Conservation (phyloP, 2,888 invertebrate genomes). For the Caenorhabditis uteleia region DNA sequence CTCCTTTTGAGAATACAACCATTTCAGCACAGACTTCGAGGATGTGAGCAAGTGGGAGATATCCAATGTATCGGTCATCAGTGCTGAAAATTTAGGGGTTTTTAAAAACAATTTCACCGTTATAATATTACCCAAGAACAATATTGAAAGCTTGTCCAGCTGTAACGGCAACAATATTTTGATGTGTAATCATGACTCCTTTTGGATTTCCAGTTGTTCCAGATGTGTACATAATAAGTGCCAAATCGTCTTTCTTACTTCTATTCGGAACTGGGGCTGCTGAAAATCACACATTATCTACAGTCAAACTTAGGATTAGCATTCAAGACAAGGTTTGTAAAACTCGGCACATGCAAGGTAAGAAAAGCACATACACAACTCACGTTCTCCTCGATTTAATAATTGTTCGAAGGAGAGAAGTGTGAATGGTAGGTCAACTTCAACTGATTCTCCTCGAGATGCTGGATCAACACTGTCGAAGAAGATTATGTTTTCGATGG, state of each 20-base stretch:
- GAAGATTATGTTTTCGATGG: constrained; percentile 63
- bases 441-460: constrained; percentile 37
- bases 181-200: constrained; percentile 72
- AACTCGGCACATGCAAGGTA: not conserved
- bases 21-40: constrained; percentile 88
- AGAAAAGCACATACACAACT: constrained; percentile 35
- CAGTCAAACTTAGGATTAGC: not conserved
- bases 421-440: constrained; percentile 34
- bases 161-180: constrained; percentile 72
- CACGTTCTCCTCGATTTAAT: constrained; percentile 49
- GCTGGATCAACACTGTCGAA: constrained; percentile 56
- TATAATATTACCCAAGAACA: constrained; percentile 18
- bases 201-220: constrained; percentile 84
- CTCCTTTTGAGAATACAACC: constrained; percentile 70
- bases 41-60: constrained; percentile 94
- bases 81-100: constrained; percentile 39
- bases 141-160: constrained; percentile 70
- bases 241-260: constrained; percentile 81
- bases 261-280: constrained; percentile 66
- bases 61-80: constrained; percentile 86
- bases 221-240: constrained; percentile 98
- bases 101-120: not conserved
- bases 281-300: constrained; percentile 13
- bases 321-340: not conserved
- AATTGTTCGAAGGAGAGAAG: constrained; percentile 60